Evolutionary conservation across 2,797 vertebrate genomes (phyloP), one percentile per base, ranked within the genome.

Genomic region (Chromobotia macracanthus): DNA sequence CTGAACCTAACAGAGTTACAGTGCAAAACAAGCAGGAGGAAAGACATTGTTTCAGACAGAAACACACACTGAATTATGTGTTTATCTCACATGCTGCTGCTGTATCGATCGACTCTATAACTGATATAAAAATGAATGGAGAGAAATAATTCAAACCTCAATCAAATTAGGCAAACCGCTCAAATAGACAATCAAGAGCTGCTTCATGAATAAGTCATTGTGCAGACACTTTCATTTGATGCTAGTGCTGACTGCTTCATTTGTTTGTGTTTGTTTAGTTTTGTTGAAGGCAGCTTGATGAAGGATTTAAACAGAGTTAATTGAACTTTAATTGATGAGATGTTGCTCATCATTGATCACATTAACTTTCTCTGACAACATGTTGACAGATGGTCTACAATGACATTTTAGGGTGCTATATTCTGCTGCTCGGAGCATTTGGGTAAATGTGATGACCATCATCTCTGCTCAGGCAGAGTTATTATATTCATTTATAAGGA

Each of bases 71-170:
- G 51, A 77, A 69, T 58, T 10, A 31, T 75, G 44, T 44, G 63
- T 73, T 74, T 74, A 74, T 48, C 50, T 41, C 63, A 76, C 19
- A n/a, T n/a, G n/a, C n/a, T n/a, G n/a, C n/a, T n/a, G n/a, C n/a
- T n/a, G n/a, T n/a, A n/a, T n/a, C n/a, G n/a, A n/a, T n/a, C n/a
- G n/a, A n/a, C n/a, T n/a, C n/a, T n/a, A n/a, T 56, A 44, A 46
- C 55, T 60, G 77, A 13, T 61, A 71, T 79, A 13, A 51, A 71
- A 63, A 25, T 61, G 55, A 16, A 76, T 67, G n/a, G 13, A 55
- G 5, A 55, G 56, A 53, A 46, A 63, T 50, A 15, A 28, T 28
- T 70, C 55, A 10, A 53, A 48, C 21, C 23, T 58, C 41, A 53
- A 46, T 68, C 55, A 67, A 41, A 61, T 31, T 67, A 76, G 11